These are phyloP conservation scores for Drosophila quinaria DNA, from an alignment of 2,888 invertebrate genomes.

Conservation along the genomic window DNA sequence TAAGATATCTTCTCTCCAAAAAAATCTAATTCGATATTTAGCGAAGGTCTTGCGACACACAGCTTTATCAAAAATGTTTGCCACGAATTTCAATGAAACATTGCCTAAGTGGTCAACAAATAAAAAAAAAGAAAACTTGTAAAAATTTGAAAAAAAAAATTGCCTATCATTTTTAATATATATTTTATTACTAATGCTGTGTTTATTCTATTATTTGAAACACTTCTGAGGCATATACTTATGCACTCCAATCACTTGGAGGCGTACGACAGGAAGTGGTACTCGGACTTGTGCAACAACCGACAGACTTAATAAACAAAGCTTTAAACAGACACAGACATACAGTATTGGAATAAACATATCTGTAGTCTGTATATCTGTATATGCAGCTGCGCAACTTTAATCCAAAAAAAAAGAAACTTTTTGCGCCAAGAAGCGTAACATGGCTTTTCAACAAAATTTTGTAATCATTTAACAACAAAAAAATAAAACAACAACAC, in stretches of 20 bases:
- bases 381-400: slow-evolving; percentile 77
- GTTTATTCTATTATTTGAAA: neutral
- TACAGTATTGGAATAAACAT: slow-evolving; percentile 6
- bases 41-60: too few relatives aligned
- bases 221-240: neutral
- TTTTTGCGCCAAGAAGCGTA: slow-evolving; percentile 80
- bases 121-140: neutral
- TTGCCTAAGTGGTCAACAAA: too few relatives aligned
- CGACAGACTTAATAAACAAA: slow-evolving; percentile 40
- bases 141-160: neutral
- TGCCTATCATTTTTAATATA: neutral
- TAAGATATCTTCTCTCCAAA: too few relatives aligned
- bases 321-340: slow-evolving; percentile 18
- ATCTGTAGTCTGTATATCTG: slow-evolving; percentile 26
- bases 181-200: neutral
- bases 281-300: slow-evolving; percentile 62
- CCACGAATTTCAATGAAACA: too few relatives aligned
- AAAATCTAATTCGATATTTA: too few relatives aligned
- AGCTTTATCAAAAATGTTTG: too few relatives aligned
- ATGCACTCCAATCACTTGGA: neutral
- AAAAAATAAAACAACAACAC: slow-evolving; percentile 25
- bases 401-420: slow-evolving; percentile 61
- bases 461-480: slow-evolving; percentile 79
- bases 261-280: slow-evolving; percentile 65
- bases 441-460: slow-evolving; percentile 80